Conservation (phyloP, 2,113 vertebrate genomes). For the Felis chaus region DNA sequence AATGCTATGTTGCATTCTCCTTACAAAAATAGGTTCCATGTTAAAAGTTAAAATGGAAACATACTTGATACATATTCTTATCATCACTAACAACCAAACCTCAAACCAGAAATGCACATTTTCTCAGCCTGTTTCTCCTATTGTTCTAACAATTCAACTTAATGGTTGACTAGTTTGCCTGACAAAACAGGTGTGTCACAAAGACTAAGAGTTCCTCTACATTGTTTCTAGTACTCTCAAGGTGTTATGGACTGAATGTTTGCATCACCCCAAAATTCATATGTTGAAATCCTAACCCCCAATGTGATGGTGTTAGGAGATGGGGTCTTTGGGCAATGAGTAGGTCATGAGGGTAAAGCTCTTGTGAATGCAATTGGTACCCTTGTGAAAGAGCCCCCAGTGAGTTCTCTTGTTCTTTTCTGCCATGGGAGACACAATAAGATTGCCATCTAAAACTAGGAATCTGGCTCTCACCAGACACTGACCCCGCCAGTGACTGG, state of each 20-base stretch:
- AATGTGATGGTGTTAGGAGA: not conserved
- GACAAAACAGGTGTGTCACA: not conserved
- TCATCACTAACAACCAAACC: not conserved
- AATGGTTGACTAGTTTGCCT: not conserved
- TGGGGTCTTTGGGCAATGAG: not conserved
- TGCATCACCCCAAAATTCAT: not conserved
- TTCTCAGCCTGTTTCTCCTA: not conserved
- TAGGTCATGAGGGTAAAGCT: not conserved
- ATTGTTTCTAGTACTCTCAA: not conserved
- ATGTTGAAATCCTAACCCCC: not conserved
- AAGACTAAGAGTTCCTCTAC: not conserved
- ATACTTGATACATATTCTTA: not conserved
- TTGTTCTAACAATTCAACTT: not conserved
- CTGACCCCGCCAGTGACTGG: not conserved
- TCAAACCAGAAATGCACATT: not conserved
- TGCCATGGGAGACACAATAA: not conserved
- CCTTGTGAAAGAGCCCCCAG: not conserved
- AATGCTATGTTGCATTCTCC: not conserved
- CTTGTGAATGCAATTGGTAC: not conserved
- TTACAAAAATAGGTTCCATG: not conserved
- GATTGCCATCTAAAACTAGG: not conserved
- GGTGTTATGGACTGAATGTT: not conserved
- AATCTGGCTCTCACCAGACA: not conserved
- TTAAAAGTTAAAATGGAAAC: slow-evolving; percentile 14
- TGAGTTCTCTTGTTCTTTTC: not conserved